A percentile compares a stretch with the other conserved stretches of the same genome.
phyloP scores from a whole-genome alignment of 2,797 vertebrate genomes.

The Alfaro cultratus region DNA sequence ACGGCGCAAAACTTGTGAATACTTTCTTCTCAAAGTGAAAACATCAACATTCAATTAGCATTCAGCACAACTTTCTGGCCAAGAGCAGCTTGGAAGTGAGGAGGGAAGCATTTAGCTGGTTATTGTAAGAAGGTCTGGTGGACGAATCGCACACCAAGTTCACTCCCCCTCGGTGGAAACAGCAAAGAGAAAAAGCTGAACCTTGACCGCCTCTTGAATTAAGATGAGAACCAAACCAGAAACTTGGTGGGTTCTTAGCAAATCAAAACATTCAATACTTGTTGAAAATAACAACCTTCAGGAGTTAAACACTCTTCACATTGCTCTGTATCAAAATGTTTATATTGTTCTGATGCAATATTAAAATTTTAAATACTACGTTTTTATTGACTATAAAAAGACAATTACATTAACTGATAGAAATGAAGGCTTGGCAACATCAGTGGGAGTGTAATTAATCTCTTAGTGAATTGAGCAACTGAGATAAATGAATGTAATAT shows the following conservation, averaged over 20 bases:
- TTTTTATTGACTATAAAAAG: not conserved
- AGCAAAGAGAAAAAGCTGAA: not conserved
- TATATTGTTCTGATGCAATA: not conserved
- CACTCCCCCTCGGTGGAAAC: not conserved
- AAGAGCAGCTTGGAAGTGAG: not conserved
- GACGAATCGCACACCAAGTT: not conserved
- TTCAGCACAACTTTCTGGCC: not conserved
- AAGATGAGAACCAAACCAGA: not conserved
- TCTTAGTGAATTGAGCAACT: not conserved
- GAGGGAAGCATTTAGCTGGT: not conserved
- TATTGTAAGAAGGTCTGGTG: not conserved
- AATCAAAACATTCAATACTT: not conserved
- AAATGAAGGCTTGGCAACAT: too few relatives aligned
- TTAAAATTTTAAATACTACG: not conserved
- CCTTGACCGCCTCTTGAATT: not conserved
- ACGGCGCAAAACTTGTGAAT: slow-evolving; percentile 18
- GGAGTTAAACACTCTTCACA: not conserved
- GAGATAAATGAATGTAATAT: not conserved
- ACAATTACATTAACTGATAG: not conserved
- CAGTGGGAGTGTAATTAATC: too few relatives aligned
- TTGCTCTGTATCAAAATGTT: not conserved
- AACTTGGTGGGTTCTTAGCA: not conserved
- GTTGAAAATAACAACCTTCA: not conserved
- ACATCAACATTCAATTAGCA: not conserved
- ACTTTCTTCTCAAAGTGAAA: slow-evolving; percentile 23